These are phyloP conservation scores for Tokudaia tokunoshimensis DNA, from an alignment of 2,797 vertebrate species.

Conservation along the genomic window DNA sequence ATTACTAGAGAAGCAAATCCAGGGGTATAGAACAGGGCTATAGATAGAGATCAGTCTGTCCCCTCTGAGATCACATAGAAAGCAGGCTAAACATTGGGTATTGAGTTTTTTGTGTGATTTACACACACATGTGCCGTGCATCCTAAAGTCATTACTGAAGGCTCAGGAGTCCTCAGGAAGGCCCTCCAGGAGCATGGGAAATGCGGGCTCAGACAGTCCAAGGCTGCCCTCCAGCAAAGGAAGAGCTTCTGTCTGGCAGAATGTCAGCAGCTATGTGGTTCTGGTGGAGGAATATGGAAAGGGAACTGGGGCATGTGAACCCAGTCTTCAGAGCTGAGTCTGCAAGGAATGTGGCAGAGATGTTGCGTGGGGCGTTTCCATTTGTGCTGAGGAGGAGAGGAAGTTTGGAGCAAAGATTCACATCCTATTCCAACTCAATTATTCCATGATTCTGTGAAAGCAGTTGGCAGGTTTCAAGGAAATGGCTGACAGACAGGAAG, in stretches of 20 bases:
- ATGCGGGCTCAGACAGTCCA: neutral
- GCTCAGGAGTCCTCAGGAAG: neutral
- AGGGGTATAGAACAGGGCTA: too few species aligned
- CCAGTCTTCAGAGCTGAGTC: neutral
- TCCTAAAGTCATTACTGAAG: neutral
- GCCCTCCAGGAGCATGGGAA: neutral
- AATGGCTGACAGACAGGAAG: conserved; percentile 20
- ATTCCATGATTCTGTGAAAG: conserved; percentile 9
- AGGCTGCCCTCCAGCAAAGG: neutral
- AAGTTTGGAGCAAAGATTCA: conserved; percentile 1
- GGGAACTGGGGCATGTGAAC: too few species aligned
- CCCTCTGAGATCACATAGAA: neutral
- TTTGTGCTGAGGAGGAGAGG: neutral
- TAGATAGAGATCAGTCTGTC: neutral
- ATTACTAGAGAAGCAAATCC: neutral
- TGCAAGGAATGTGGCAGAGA: conserved; percentile 7
- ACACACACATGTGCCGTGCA: neutral
- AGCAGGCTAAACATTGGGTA: neutral
- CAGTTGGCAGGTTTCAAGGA: conserved; percentile 38
- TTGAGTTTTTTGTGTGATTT: neutral
- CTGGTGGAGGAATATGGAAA: neutral
- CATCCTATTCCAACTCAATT: neutral
- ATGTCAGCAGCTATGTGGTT: neutral
- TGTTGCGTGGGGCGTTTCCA: neutral
- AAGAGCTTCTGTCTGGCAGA: neutral